Percentiles rank a stretch among this genome's conserved stretches.
phyloP scores from a whole-genome alignment of 2,113 vertebrate genomes.

The Cebidichthys violaceus region DNA sequence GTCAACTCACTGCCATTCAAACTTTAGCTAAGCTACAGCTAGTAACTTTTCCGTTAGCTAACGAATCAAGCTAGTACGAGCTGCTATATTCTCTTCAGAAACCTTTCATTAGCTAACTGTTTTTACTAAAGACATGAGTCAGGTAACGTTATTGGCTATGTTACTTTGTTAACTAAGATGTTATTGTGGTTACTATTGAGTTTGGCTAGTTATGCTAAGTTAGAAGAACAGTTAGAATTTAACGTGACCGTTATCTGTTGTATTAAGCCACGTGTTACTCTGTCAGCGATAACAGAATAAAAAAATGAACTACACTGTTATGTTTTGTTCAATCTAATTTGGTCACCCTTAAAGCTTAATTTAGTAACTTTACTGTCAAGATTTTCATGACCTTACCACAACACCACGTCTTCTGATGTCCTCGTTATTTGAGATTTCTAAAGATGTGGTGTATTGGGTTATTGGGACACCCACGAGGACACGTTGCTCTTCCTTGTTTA shows the following conservation, averaged over 20 bases:
- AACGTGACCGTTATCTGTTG: no score
- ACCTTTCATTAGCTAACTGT: background rate
- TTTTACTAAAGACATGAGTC: background rate
- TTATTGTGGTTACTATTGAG: background rate
- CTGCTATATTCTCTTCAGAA: background rate
- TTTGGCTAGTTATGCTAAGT: background rate
- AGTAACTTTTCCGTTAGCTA: background rate
- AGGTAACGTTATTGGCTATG: background rate
- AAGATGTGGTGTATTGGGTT: background rate
- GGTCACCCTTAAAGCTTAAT: background rate
- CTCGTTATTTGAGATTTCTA: accelerated
- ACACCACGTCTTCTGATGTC: background rate
- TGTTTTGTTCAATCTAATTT: background rate
- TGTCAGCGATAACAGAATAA: background rate
- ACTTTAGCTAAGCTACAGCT: background rate
- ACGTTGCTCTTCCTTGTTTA: background rate
- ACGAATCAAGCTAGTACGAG: background rate
- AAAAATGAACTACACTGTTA: background rate
- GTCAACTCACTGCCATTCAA: background rate
- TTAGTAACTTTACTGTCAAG: background rate
- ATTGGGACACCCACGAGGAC: background rate
- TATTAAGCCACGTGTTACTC: background rate
- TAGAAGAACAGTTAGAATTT: no score
- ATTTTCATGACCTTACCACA: constrained; percentile 26
- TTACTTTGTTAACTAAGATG: background rate